These are phyloP conservation scores for Silurus meridionalis DNA, from an alignment of 2,113 vertebrate genomes.

Conservation along the genomic window DNA sequence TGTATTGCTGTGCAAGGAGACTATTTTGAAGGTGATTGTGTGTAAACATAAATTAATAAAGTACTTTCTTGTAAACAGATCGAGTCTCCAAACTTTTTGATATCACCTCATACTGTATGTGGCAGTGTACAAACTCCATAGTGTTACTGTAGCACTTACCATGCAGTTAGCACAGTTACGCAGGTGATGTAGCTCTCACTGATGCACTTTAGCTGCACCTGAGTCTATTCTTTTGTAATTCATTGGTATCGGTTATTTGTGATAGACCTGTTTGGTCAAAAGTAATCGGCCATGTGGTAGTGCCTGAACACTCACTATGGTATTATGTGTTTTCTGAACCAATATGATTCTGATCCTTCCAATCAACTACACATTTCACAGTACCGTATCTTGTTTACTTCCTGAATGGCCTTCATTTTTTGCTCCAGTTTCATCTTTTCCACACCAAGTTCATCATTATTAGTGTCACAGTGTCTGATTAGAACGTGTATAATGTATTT, in stretches of 20 bases:
- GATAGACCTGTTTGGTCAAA: neutral
- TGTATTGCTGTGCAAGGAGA: too few relatives aligned
- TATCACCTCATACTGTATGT: too few relatives aligned
- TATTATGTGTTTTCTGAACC: neutral
- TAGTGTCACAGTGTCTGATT: neutral
- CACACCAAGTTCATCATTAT: neutral
- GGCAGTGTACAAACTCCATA: neutral
- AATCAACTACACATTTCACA: neutral
- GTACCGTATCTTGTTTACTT: neutral
- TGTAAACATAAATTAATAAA: too few relatives aligned
- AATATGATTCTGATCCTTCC: neutral
- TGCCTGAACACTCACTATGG: neutral
- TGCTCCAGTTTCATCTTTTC: neutral
- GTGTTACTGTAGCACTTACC: neutral
- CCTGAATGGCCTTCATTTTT: neutral
- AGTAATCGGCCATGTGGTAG: neutral
- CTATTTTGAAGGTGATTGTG: too few relatives aligned
- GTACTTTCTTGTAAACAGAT: too few relatives aligned
- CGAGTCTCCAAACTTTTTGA: too few relatives aligned
- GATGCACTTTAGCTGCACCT: neutral
- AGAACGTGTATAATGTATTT: neutral
- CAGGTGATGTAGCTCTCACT: neutral
- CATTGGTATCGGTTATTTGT: neutral
- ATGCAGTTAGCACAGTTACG: neutral
- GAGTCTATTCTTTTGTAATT: slow-evolving; percentile 13